Evolutionary conservation across 1,140 invertebrate genomes (phyloP).

Genomic region (Drosophila sturtevanti): DNA sequence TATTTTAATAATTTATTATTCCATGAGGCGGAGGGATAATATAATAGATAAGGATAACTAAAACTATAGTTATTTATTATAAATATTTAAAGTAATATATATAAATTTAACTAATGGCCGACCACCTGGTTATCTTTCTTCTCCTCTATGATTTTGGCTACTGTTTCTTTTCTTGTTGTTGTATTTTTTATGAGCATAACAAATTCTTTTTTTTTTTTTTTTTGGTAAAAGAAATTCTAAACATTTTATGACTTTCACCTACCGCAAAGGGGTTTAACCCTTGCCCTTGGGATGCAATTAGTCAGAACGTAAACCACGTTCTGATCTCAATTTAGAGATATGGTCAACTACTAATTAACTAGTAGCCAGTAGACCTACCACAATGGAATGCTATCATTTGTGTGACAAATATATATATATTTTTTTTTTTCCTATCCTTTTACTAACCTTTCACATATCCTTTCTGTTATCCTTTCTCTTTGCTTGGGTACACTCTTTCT

Average conservation of each 20-base stretch:
- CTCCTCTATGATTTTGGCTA: not conserved
- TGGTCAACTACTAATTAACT: slow-evolving; percentile 41
- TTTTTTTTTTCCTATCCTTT: not conserved
- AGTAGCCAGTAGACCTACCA: slow-evolving; percentile 39
- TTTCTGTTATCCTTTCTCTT: not conserved
- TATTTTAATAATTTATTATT: too few species aligned
- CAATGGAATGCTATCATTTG: not conserved
- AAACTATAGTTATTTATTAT: too few species aligned
- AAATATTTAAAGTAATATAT: too few species aligned
- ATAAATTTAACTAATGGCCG: too few species aligned
- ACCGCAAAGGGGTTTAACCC: slow-evolving; percentile 67
- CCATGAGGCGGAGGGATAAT: too few species aligned
- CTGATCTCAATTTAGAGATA: slow-evolving; percentile 12
- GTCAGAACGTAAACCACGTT: slow-evolving; percentile 13
- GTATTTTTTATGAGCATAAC: slow-evolving; percentile 68
- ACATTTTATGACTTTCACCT: slow-evolving; percentile 66
- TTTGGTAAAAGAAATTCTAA: slow-evolving; percentile 32
- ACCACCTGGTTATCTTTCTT: too few species aligned
- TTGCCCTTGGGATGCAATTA: slow-evolving; percentile 47
- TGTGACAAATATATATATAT: not conserved
- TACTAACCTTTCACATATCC: not conserved
- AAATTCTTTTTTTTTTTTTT: slow-evolving; percentile 44
- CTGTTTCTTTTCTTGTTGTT: not conserved
- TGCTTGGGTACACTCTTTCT: not conserved
- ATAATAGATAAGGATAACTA: too few species aligned